These are phyloP conservation scores for Falco berigora DNA, from an alignment of 2,797 vertebrate species.

Conservation along the genomic window DNA sequence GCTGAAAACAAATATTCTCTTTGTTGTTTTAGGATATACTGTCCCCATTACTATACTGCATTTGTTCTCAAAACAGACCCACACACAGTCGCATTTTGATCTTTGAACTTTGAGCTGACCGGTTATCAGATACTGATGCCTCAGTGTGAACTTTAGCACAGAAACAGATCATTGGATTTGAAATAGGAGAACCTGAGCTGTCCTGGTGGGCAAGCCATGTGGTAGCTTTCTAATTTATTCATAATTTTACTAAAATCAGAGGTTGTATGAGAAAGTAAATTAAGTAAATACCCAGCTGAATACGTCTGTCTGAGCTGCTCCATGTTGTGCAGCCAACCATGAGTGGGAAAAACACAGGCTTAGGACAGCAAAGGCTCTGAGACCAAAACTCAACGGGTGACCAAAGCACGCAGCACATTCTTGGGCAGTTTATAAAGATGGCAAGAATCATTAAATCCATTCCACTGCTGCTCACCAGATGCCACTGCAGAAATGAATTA, in stretches of 20 bases:
- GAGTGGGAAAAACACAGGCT: background rate
- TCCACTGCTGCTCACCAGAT: background rate
- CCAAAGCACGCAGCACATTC: background rate
- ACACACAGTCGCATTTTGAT: background rate
- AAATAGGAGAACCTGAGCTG: background rate
- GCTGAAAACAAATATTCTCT: slow-evolving; percentile 2
- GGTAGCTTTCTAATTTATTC: slow-evolving; percentile 14
- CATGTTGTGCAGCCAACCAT: background rate
- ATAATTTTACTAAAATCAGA: slow-evolving; percentile 13
- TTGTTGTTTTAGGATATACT: slow-evolving; percentile 11
- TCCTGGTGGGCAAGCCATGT: background rate
- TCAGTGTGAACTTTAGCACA: background rate
- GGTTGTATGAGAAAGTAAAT: slow-evolving; percentile 14
- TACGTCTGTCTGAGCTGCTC: background rate
- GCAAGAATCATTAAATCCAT: slow-evolving; percentile 18
- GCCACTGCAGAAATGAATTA: background rate
- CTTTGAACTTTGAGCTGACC: slow-evolving; percentile 30
- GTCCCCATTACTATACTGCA: background rate
- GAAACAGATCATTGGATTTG: background rate
- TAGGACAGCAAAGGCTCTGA: background rate
- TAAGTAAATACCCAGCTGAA: slow-evolving; percentile 20
- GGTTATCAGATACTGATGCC: background rate
- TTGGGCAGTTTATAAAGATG: background rate
- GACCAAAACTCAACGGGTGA: background rate
- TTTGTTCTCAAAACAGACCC: slow-evolving; percentile 21